Conservation (phyloP, 2,797 vertebrate genomes). For the Amblyopsis hoosieri region DNA sequence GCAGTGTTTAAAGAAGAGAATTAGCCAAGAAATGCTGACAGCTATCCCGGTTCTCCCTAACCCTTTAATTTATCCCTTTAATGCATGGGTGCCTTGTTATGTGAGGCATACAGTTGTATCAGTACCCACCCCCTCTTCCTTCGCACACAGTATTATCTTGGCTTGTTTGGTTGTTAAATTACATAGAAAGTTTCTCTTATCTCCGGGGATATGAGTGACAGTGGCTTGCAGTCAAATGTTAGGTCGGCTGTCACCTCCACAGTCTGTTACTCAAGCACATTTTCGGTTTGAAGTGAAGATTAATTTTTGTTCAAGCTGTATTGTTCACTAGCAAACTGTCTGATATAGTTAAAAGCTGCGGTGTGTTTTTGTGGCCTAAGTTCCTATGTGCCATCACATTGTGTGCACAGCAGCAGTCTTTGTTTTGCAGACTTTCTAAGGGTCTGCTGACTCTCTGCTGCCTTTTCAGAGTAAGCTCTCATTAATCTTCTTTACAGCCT, state of each 20-base stretch:
- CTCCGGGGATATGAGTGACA: background rate
- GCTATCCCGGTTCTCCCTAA: conserved; percentile 37
- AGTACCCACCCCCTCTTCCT: conserved; percentile 11
- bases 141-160: conserved; percentile 26
- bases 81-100: conserved; percentile 17
- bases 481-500: conserved; percentile 29
- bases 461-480: conserved; percentile 16
- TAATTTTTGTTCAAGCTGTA: background rate
- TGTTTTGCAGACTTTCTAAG: conserved; percentile 14
- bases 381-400: conserved; percentile 14
- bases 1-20: conserved; percentile 18
- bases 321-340: no score
- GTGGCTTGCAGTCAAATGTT: background rate
- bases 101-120: conserved; percentile 21
- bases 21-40: conserved; percentile 41
- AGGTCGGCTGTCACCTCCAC: background rate
- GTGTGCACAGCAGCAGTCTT: conserved; percentile 6
- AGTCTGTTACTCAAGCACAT: no score
- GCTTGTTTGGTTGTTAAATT: conserved; percentile 30
- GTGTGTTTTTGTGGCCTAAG: background rate
- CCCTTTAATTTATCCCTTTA: conserved; percentile 33
- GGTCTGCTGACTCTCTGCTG: conserved; percentile 12
- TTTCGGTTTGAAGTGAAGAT: background rate
- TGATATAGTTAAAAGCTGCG: no score
- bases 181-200: conserved; percentile 2